These are phyloP conservation scores for Eupsilia transversa DNA, from an alignment of 2,888 invertebrate species.

Conservation along the genomic window DNA sequence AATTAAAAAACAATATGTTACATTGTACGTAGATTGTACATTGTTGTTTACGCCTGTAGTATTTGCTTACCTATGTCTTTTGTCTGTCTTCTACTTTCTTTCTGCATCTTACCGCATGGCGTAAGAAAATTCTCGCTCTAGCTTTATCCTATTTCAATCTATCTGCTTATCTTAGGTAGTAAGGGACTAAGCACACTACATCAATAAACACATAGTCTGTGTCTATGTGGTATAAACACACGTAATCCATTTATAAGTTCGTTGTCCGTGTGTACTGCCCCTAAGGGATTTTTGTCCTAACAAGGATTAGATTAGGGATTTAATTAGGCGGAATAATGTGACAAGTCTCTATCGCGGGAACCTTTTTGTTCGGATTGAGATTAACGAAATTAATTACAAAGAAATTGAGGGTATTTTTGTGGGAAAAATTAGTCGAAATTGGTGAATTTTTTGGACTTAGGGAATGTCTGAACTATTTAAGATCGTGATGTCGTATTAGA, in stretches of 20 bases:
- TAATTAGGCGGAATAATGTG: slow-evolving; percentile 65
- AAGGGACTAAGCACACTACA: slow-evolving; percentile 18
- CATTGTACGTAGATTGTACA: no score
- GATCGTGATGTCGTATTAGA: background rate
- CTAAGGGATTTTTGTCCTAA: slow-evolving; percentile 41
- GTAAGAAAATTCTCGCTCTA: background rate
- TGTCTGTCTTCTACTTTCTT: no score
- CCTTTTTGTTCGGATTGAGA: slow-evolving; percentile 52
- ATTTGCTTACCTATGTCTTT: no score
- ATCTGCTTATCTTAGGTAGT: background rate
- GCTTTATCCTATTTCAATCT: background rate
- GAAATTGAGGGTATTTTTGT: slow-evolving; percentile 19
- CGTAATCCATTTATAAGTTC: slow-evolving; percentile 45
- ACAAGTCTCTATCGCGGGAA: slow-evolving; percentile 45
- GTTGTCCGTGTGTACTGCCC: slow-evolving; percentile 25
- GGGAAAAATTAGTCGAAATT: background rate
- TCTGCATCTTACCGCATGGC: background rate
- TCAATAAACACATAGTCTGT: slow-evolving; percentile 23
- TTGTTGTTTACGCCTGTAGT: no score
- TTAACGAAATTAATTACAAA: slow-evolving; percentile 59
- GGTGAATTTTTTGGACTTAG: background rate
- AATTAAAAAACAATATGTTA: no score
- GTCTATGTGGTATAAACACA: no score
- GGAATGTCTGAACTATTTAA: background rate
- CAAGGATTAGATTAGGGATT: slow-evolving; percentile 58